These are phyloP conservation scores for Priocnemis perturbator DNA, from an alignment of 2,888 invertebrate genomes.

Conservation along the genomic window DNA sequence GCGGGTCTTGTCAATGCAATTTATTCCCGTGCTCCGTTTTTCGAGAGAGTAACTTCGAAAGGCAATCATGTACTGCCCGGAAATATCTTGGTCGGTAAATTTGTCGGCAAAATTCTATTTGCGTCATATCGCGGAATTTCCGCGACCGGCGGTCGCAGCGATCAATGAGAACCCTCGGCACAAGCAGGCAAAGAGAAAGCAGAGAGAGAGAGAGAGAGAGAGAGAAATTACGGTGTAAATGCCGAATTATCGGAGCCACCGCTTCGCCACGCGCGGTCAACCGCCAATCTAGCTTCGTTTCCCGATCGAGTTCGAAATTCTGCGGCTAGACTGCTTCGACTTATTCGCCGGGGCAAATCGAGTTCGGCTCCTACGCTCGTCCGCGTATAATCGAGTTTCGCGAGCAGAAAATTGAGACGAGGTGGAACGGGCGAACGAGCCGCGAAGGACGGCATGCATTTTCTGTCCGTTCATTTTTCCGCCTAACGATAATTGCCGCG, in stretches of 20 bases:
- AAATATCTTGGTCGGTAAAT: too few species aligned
- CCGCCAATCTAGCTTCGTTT: slow-evolving; percentile 55
- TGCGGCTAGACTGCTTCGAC: slow-evolving; percentile 23
- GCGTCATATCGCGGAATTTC: neutral
- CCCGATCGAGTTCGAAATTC: slow-evolving; percentile 55
- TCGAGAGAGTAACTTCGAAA: too few species aligned
- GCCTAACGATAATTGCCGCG: too few species aligned
- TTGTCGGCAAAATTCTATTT: too few species aligned
- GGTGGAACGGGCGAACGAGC: neutral
- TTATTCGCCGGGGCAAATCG: neutral
- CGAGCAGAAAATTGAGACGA: neutral
- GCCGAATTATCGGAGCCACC: slow-evolving; percentile 49
- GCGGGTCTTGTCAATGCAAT: too few species aligned
- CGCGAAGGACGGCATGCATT: neutral
- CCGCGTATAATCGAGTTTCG: slow-evolving; percentile 44
- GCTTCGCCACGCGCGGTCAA: slow-evolving; percentile 54
- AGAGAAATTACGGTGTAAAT: slow-evolving; percentile 52
- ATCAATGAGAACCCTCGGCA: neutral
- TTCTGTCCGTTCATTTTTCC: too few species aligned
- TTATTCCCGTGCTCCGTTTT: too few species aligned
- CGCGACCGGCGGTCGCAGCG: neutral
- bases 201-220: slow-evolving; percentile 30
- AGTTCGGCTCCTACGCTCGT: slow-evolving; percentile 34
- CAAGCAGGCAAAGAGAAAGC: neutral
- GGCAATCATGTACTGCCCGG: too few species aligned